These are phyloP conservation scores for Actenoides hombroni DNA, from an alignment of 2,113 vertebrate genomes.

Conservation along the genomic window DNA sequence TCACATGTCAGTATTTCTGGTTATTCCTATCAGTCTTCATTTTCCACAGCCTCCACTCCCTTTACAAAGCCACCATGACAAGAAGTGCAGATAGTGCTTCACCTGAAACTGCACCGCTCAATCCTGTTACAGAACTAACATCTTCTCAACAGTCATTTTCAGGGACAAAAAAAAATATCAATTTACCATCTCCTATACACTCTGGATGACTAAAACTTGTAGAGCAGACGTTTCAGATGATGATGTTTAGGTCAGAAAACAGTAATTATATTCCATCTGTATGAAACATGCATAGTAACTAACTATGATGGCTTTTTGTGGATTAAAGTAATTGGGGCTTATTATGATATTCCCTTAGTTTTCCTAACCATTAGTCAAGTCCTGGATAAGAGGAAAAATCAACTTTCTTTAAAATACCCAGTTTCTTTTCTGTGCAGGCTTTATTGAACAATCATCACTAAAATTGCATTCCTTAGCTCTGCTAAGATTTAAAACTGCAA, in stretches of 20 bases:
- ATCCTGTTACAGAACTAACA: background rate
- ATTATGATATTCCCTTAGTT: background rate
- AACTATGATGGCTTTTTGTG: background rate
- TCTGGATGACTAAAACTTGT: background rate
- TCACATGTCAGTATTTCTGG: fast-evolving
- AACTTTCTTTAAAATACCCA: background rate
- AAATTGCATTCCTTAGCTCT: background rate
- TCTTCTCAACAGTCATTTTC: background rate
- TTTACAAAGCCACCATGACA: background rate
- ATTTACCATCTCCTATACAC: background rate
- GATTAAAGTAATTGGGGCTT: background rate
- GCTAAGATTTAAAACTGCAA: background rate
- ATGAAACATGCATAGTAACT: background rate
- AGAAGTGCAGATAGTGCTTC: background rate
- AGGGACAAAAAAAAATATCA: background rate
- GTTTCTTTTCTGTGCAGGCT: background rate
- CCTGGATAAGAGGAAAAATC: background rate
- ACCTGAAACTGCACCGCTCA: background rate
- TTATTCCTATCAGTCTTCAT: background rate
- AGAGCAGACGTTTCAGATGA: background rate
- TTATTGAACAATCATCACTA: background rate
- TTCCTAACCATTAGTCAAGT: background rate
- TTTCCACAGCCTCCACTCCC: background rate
- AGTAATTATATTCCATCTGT: background rate
- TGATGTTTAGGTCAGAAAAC: background rate